phyloP scores from a whole-genome alignment of 2,797 vertebrate species.

The Capromys pilorides region DNA sequence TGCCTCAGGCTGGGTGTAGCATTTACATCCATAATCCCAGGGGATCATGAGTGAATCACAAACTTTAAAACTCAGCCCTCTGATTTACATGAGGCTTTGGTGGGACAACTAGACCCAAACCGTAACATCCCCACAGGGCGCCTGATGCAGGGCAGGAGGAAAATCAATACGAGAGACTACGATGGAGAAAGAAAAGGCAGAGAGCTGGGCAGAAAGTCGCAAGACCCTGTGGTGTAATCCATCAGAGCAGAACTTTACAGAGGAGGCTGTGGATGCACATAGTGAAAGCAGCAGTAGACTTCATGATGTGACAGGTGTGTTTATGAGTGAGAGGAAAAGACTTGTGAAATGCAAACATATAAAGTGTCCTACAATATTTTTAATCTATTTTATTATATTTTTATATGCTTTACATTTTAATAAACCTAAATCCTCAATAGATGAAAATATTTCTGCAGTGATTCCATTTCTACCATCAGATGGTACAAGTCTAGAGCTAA shows the following conservation, averaged over 20 bases:
- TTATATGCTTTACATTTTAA: neutral
- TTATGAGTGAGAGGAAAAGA: neutral
- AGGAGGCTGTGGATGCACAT: neutral
- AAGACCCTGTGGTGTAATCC: neutral
- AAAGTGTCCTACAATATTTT: neutral
- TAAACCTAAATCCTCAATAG: neutral
- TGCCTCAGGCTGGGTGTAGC: too few relatives aligned
- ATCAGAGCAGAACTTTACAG: neutral
- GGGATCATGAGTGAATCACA: too few relatives aligned
- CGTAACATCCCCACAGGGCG: neutral
- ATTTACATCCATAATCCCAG: too few relatives aligned
- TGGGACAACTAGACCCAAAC: too few relatives aligned
- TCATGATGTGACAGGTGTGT: too few relatives aligned
- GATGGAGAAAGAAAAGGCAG: neutral
- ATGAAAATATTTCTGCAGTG: neutral
- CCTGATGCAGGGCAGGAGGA: neutral
- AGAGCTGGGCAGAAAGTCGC: neutral
- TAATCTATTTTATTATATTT: neutral
- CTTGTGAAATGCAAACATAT: constrained; percentile 2
- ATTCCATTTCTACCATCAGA: neutral
- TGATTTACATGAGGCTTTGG: too few relatives aligned
- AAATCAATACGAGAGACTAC: neutral
- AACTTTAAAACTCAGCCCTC: too few relatives aligned
- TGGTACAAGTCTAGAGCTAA: neutral
- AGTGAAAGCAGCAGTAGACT: neutral